phyloP scores from a whole-genome alignment of 2,113 vertebrate genomes.

The Entomyzon cyanotis region DNA sequence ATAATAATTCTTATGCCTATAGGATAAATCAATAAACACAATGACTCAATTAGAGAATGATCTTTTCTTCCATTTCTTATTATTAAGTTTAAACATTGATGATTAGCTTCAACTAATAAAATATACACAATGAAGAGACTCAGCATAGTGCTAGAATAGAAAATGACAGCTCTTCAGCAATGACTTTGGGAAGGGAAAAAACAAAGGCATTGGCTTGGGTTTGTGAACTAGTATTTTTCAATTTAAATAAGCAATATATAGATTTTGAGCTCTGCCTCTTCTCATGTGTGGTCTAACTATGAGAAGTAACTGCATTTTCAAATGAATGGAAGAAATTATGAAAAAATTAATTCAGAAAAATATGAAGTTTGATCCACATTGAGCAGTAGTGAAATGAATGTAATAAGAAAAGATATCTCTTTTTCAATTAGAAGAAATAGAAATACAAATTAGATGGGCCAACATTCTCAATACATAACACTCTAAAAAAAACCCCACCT shows the following conservation, averaged over 20 bases:
- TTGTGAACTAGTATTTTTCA: conserved; percentile 29
- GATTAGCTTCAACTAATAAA: background rate
- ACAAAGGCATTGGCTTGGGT: background rate
- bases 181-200: background rate
- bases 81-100: conserved; percentile 18
- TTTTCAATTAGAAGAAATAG: conserved; percentile 40
- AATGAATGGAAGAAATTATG: conserved; percentile 26
- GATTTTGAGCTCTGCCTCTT: conserved; percentile 37
- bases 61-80: background rate
- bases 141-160: background rate
- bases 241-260: conserved; percentile 44
- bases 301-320: conserved; percentile 2
- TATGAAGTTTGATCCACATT: background rate
- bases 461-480: background rate
- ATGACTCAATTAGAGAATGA: background rate
- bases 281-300: conserved; percentile 8
- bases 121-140: background rate
- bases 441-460: conserved; percentile 4
- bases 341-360: conserved; percentile 29
- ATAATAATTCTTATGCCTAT: background rate
- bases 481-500: rapidly evolving
- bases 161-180: background rate
- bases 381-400: conserved; percentile 12
- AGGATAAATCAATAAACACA: background rate
- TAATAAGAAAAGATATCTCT: background rate